These are phyloP conservation scores for Oryzias sinensis DNA, from an alignment of 2,797 vertebrate species.

Conservation along the genomic window DNA sequence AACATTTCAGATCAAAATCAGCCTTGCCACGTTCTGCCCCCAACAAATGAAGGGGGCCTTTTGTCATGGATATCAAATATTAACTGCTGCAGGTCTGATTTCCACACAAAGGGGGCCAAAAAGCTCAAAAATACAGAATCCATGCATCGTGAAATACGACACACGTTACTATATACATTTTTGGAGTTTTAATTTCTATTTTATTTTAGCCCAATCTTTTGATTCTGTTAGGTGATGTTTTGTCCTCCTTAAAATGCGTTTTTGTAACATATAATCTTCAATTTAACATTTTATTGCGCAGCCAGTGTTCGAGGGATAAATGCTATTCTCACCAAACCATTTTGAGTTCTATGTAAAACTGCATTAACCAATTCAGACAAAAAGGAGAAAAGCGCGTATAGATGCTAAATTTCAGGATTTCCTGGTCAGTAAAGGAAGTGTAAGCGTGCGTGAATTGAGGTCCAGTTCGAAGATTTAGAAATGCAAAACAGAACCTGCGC, in stretches of 20 bases:
- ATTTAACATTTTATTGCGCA: too few species aligned
- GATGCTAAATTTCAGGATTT: too few species aligned
- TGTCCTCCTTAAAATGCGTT: too few species aligned
- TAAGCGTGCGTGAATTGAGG: constrained; percentile 4
- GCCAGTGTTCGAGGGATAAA: too few species aligned
- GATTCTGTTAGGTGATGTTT: too few species aligned
- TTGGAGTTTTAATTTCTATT: constrained; percentile 36
- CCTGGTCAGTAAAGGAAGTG: background rate
- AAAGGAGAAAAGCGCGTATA: too few species aligned
- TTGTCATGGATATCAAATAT: constrained; percentile 75
- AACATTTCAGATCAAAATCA: constrained; percentile 34
- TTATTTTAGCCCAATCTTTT: constrained; percentile 9
- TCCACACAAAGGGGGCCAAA: constrained; percentile 54
- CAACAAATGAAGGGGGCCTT: constrained; percentile 40
- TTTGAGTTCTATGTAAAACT: too few species aligned
- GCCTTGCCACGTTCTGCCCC: constrained; percentile 10
- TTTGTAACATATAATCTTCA: too few species aligned
- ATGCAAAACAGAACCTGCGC: background rate
- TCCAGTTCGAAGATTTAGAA: background rate
- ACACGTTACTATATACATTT: constrained; percentile 54
- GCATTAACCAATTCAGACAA: too few species aligned
- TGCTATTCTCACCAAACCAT: too few species aligned
- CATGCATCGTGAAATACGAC: constrained; percentile 59
- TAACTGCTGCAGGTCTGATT: constrained; percentile 65
- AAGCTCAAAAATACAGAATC: constrained; percentile 50